A percentile compares a stretch with the other conserved stretches of the same genome.
phyloP scores from a whole-genome alignment of 2,797 vertebrate species.

The Emydoidea blandingii region DNA sequence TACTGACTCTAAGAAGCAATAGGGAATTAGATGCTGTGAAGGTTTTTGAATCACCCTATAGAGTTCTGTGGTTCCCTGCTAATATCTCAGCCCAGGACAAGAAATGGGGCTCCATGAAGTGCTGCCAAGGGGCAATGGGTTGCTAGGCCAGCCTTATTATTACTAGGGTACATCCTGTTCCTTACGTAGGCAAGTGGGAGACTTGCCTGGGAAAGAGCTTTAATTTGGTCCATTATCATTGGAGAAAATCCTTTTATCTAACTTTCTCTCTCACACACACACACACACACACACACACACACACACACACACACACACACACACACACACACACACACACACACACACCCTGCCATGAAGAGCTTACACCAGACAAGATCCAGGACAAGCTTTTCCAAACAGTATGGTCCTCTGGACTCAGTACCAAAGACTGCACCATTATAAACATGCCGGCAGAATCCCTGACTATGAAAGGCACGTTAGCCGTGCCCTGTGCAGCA shows the following conservation, averaged over 20 bases:
- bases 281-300: too few relatives aligned
- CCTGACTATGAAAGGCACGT: rapidly evolving
- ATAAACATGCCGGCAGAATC: rapidly evolving
- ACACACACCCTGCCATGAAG: too few relatives aligned
- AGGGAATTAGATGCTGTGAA: neutral
- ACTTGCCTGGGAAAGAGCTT: neutral
- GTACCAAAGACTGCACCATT: neutral
- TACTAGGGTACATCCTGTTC: neutral
- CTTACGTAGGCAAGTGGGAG: neutral
- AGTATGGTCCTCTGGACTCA: neutral
- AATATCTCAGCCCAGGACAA: neutral
- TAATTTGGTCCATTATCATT: neutral
- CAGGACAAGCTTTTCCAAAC: neutral
- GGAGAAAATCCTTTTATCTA: neutral
- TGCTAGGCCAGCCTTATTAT: neutral
- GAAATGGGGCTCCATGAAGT: neutral
- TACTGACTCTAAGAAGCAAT: neutral
- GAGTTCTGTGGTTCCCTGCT: neutral
- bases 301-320: too few relatives aligned
- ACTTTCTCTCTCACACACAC: too few relatives aligned
- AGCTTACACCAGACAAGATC: neutral
- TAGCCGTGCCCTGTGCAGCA: neutral
- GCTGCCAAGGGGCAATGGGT: neutral
- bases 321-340: too few relatives aligned
- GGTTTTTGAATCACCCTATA: neutral